Conservation (phyloP, 2,888 invertebrate genomes). For the Pachliopta kotzebuea region DNA sequence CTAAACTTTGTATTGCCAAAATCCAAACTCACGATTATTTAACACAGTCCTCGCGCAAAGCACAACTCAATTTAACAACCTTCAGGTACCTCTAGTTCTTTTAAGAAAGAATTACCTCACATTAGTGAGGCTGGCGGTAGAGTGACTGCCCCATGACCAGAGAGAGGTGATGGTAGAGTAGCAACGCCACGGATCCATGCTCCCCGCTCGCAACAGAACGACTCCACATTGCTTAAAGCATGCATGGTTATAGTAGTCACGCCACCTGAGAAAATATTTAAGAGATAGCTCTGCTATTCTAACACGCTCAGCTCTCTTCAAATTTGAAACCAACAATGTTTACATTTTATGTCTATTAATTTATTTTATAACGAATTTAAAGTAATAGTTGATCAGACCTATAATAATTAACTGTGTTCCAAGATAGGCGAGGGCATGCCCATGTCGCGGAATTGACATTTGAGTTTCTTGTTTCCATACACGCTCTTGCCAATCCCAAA, state of each 20-base stretch:
- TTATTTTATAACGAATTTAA: neutral
- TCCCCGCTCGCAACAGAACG: slow-evolving; percentile 81
- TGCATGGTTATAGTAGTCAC: slow-evolving; percentile 83
- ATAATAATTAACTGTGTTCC: slow-evolving; percentile 84
- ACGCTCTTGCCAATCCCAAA: slow-evolving; percentile 79
- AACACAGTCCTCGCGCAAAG: neutral
- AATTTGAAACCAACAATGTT: too few species aligned
- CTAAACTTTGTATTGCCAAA: slow-evolving; percentile 1
- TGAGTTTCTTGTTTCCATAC: slow-evolving; percentile 81
- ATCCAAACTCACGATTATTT: slow-evolving; percentile 12
- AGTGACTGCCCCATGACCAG: slow-evolving; percentile 78
- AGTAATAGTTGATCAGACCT: slow-evolving; percentile 48
- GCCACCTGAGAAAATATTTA: slow-evolving; percentile 64
- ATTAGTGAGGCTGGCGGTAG: slow-evolving; percentile 71
- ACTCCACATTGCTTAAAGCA: slow-evolving; percentile 83
- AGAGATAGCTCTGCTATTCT: too few species aligned
- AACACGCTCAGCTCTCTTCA: too few species aligned
- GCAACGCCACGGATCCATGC: slow-evolving; percentile 83
- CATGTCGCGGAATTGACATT: slow-evolving; percentile 84
- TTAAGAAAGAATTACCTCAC: slow-evolving; percentile 40
- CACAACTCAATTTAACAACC: neutral
- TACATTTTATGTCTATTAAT: too few species aligned
- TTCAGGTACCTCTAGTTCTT: slow-evolving; percentile 5
- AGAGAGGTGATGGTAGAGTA: slow-evolving; percentile 82
- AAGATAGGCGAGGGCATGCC: slow-evolving; percentile 82